These are phyloP conservation scores for Phylloscopus trochilus DNA, from an alignment of 2,113 vertebrate species.

Conservation along the genomic window DNA sequence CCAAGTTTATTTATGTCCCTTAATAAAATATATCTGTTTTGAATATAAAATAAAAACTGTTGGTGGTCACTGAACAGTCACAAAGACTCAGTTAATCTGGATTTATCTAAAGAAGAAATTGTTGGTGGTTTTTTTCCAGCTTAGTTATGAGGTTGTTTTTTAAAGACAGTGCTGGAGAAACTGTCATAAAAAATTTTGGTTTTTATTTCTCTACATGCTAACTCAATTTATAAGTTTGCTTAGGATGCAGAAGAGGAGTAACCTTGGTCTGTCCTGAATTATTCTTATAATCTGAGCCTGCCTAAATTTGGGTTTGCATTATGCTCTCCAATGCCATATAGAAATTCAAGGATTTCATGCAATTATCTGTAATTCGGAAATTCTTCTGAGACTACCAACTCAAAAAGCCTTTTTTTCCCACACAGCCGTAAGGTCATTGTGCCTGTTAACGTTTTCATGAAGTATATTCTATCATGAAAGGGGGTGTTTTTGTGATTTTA, in stretches of 20 bases:
- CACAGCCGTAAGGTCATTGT: neutral
- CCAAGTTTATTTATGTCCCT: accelerated
- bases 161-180: neutral
- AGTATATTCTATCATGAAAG: neutral
- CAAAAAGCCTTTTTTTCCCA: neutral
- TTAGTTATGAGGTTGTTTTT: neutral
- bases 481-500: neutral
- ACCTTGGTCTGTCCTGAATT: neutral
- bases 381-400: neutral
- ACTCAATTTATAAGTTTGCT: neutral
- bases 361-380: neutral
- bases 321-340: neutral
- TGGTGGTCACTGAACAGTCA: neutral
- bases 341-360: neutral
- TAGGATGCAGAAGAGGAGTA: neutral
- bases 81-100: neutral
- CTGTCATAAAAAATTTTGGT: neutral
- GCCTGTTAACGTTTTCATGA: neutral
- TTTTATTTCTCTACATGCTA: neutral
- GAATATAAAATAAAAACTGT: neutral
- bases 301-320: neutral
- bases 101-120: neutral
- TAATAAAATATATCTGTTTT: neutral
- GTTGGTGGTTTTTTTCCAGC: neutral
- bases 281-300: neutral